Evolutionary conservation across 2,797 vertebrate species (phyloP), one percentile per base, ranked within the genome.

Genomic region (Rhinatrema bivittatum): DNA sequence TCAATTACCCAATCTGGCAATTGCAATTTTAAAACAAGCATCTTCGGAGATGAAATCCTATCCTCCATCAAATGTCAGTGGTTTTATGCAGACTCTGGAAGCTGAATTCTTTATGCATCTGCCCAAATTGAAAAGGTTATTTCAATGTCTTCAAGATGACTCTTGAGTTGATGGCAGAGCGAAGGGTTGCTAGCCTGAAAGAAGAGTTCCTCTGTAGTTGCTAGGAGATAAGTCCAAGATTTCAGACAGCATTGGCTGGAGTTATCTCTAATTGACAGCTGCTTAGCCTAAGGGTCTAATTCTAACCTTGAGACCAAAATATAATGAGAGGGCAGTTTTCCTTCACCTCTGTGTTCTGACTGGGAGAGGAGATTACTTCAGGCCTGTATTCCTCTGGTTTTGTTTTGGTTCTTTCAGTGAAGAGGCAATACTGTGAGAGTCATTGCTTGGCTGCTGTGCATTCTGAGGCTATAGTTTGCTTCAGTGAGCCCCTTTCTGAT

Each of bases 191-290:
- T 76, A 66, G 86, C 79, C 80, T 78, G 80, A 82, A 81, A 81
- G 82, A 81, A 69, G 81, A 76, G 68, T 74, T 74, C 73, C 69
- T 26, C 65, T 65, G n/a, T n/a, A 72, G 90, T 93, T 96, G 89
- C 92, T 94, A 95, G 89, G 91, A 76, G 87, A 94, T 91, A 77
- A 84, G 82, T 78, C 82, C 73, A 79, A 85, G 85, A 89, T 91
- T 87, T 87, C 85, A 74, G 70, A 65, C 74, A 58, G 84, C 76
- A 75, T 79, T 80, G 81, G 72, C 79, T 4, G 38, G 79, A 89
- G 87, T 88, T 93, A 86, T 92, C 89, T 81, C 89, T 96, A 94
- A 97, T 92, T 95, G 93, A 95, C 91, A 96, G 93, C 92, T 92
- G 90, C 88, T 88, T 84, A 87, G 89, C 93, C 91, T 87, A 71